These are phyloP conservation scores for Halcyon badia DNA, from an alignment of 2,797 vertebrate species.

Conservation along the genomic window DNA sequence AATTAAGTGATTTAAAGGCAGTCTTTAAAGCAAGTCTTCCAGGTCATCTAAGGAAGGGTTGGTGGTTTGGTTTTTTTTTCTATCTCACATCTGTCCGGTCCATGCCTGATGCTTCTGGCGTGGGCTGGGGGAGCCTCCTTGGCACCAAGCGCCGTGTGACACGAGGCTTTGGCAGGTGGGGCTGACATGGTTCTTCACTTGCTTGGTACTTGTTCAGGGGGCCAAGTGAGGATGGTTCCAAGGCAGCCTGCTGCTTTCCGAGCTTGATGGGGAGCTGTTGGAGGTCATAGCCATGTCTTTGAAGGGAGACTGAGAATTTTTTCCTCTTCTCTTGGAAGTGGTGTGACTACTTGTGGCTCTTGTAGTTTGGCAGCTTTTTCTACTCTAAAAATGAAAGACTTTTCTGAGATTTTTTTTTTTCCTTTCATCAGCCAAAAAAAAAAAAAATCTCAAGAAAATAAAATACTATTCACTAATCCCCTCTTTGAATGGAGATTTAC, in stretches of 20 bases:
- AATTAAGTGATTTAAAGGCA: neutral
- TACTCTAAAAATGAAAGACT: neutral
- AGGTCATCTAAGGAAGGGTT: neutral
- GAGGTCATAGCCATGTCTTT: neutral
- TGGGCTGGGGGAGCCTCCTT: neutral
- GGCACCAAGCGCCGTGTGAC: neutral
- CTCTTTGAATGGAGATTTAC: neutral
- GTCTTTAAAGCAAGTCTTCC: neutral
- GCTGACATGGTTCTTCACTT: neutral
- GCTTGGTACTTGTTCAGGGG: neutral
- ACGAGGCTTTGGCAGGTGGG: neutral
- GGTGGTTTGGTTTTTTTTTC: neutral
- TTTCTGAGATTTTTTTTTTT: neutral
- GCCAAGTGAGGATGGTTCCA: neutral
- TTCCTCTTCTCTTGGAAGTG: neutral
- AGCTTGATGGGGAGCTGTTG: neutral
- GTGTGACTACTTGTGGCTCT: neutral
- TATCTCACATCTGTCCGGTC: neutral
- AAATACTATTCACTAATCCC: neutral
- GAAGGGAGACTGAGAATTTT: neutral
- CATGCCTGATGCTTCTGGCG: rapidly evolving
- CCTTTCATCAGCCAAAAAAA: neutral
- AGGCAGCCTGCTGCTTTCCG: neutral
- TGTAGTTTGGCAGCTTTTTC: neutral
- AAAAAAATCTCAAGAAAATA: neutral